Base-by-base conservation (phyloP, 2,113 vertebrate species). In the Semicossyphus pulcher region DNA sequence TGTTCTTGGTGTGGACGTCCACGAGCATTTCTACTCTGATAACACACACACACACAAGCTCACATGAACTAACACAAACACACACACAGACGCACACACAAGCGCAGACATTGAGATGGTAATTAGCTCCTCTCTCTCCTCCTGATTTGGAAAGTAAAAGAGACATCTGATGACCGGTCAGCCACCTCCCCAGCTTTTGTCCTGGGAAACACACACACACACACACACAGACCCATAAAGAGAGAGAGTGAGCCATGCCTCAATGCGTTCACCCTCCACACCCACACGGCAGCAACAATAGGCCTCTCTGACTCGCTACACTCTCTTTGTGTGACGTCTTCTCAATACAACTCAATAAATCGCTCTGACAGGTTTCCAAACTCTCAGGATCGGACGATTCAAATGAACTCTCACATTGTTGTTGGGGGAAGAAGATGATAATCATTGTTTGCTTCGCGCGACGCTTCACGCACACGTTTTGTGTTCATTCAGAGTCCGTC, bases 291-390 rank as follows among this genome's bases (percentile, higher is more conserved):
- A 0, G 48, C 48, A 63, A 91, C 89, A 91, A 90, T 78, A 39
- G 51, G 28, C 47, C 54, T 18, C 62, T 67, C 83, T 62, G 81
- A 80, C 86, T 83, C 64, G 63, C 86, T 65, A 18, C 54, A 3
- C 86, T 41, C 20, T 28, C 84, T 86, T 89, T 87, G 88, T 85
- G 51, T 56, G 0, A 20, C 47, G 9, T 45, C 85, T 65, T 73
- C 83, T 91, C 86, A 86, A 80, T 83, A 89, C 89, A 83, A 84
- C 89, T 92, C 91, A 91, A 91, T 92, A 90, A 90, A 90, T 90
- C 58, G 81, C 81, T 11, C 80, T 80, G 89, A 90, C 91, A 80
- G 85, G 26, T 73, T 76, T 78, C 61, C 76, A 86, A 70, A 86
- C 81, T 71, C 81, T 51, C 65, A 9, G 56, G 61, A 68, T 53